Evolutionary conservation across 2,888 invertebrate genomes (phyloP), one percentile per base, ranked within the genome.

Genomic region (Clunio marinus): DNA sequence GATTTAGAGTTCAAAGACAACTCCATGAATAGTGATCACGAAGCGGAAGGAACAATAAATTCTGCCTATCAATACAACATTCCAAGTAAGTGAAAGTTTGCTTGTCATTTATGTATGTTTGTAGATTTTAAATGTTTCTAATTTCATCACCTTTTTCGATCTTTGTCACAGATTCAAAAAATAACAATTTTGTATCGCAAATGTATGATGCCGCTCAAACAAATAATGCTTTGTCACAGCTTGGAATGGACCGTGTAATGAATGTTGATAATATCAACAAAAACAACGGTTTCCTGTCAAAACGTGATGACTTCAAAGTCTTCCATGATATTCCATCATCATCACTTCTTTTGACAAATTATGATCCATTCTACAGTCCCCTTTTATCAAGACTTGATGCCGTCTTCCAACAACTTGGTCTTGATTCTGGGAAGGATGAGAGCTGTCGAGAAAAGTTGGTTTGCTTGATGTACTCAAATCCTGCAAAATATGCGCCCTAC

Each of bases 291-390:
- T 45, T 32, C 1, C 72, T 74, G 27, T 71, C 74, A 32, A 81
- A 82, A 67, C 81, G 82, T 20, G 84, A 86, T 71, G 86, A 89
- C 73, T 92, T 88, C 75, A 91, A 91, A 83, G 85, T 88, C 45
- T 93, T 93, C 83, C 91, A 91, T 76, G 90, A 90, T 75, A 91
- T 93, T 72, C 92, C 92, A 27, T 84, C 87, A 25, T 91, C 91
- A 1, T 91, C 91, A 0, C 80, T 92, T 77, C 83, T 92, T 65
- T 80, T 93, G 69, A 89, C 90, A 71, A 91, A 89, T 77, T 93
- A 91, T 77, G 93, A 93, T 76, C 93, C 93, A 0, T 93, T 93
- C 80, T 93, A 93, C 77, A 92, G 92, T 71, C 93, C 93, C 0
- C 76, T 93, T 24, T 77, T 93, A 15, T 93, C 93, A 0, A 82